A percentile compares a stretch with the other conserved stretches of the same genome.
Conservation (phyloP, 2,888 invertebrate species). For the Rhamnusium bicolor region DNA sequence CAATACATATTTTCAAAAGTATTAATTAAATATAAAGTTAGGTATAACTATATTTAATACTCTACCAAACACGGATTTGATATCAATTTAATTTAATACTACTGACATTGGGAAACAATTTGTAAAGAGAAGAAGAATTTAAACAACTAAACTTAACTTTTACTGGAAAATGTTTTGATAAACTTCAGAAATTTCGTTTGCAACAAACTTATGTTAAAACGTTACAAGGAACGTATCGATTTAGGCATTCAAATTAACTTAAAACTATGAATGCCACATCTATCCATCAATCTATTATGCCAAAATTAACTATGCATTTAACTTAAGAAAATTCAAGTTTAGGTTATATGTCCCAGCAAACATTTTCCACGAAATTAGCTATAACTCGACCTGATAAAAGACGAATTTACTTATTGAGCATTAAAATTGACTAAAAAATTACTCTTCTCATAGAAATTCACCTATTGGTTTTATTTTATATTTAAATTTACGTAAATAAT, state of each 20-base stretch:
- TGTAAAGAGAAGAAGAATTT: not conserved
- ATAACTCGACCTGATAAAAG: no score
- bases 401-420: no score
- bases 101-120: not conserved
- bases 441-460: no score
- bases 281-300: not conserved
- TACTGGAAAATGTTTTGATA: not conserved
- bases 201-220: not conserved
- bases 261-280: not conserved
- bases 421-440: no score
- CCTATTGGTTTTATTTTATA: no score
- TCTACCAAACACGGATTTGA: not conserved
- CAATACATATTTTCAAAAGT: no score
- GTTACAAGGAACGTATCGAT: not conserved
- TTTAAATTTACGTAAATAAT: no score
- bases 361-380: no score
- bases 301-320: no score
- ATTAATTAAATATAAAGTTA: no score
- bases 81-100: not conserved
- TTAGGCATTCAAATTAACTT: not conserved
- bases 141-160: not conserved
- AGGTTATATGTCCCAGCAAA: no score
- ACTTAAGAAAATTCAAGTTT: no score
- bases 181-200: not conserved
- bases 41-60: not conserved